Conservation (phyloP, 2,113 vertebrate genomes). For the Falcunculus frontatus region DNA sequence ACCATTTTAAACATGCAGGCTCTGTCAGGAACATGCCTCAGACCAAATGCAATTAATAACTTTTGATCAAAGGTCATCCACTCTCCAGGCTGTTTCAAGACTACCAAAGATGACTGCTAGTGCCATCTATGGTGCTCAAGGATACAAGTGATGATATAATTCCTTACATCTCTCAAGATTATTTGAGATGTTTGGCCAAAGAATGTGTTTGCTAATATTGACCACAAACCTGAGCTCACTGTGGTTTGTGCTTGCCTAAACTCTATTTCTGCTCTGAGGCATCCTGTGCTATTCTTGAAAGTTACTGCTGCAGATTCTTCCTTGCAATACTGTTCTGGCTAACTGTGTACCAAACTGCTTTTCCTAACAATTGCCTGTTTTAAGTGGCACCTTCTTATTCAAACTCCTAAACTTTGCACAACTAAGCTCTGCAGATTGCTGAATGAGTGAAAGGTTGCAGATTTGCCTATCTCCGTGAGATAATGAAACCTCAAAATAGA, state of each 20-base stretch:
- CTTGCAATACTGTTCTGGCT: not conserved
- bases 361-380: not conserved
- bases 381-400: not conserved
- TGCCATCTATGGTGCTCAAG: not conserved
- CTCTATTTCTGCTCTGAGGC: not conserved
- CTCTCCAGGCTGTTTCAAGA: not conserved
- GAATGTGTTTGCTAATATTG: not conserved
- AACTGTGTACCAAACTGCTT: not conserved
- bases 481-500: conserved; percentile 44
- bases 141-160: not conserved
- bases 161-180: not conserved
- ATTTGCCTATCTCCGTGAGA: conserved; percentile 34
- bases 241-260: not conserved
- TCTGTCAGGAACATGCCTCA: not conserved
- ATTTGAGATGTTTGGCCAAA: not conserved
- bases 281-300: not conserved
- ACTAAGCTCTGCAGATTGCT: conserved; percentile 13
- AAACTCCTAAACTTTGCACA: not conserved
- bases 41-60: not conserved
- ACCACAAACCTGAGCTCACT: not conserved
- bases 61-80: not conserved
- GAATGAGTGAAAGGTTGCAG: conserved; percentile 39
- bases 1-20: not conserved
- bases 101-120: not conserved
- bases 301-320: not conserved